Evolutionary conservation across 2,888 invertebrate genomes (phyloP).

Genomic region (Acheta domesticus): DNA sequence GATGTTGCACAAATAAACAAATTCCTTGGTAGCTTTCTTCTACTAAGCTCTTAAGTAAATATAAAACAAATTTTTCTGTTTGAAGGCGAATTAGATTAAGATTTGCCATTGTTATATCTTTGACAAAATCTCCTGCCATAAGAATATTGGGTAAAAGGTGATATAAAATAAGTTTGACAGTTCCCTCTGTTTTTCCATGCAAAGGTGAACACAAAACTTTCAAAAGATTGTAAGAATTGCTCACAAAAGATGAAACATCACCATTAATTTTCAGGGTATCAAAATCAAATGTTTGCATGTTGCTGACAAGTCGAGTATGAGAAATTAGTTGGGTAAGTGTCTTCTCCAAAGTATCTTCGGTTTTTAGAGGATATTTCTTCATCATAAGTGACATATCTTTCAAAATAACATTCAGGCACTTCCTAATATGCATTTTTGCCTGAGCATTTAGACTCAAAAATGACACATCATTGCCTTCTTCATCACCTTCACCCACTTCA

Average conservation of each 20-base stretch:
- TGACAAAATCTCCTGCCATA: conserved; percentile 39
- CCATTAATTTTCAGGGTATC: neutral
- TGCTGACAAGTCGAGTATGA: conserved; percentile 43
- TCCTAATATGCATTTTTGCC: conserved; percentile 45
- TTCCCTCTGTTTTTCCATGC: conserved; percentile 48
- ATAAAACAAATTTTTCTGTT: conserved; percentile 40
- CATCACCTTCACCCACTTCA: conserved; percentile 38
- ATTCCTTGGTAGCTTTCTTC: conserved; percentile 42
- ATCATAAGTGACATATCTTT: conserved; percentile 48
- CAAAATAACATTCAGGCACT: conserved; percentile 44
- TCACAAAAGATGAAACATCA: conserved; percentile 40
- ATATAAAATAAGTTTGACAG: conserved; percentile 47
- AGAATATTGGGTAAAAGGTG: conserved; percentile 48
- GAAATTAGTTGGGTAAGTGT: conserved; percentile 45
- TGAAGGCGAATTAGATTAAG: conserved; percentile 42
- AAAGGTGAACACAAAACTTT: conserved; percentile 46
- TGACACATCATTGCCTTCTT: conserved; percentile 1
- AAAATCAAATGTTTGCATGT: conserved; percentile 25
- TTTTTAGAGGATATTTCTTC: conserved; percentile 47
- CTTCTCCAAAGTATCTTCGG: conserved; percentile 49
- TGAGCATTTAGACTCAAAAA: conserved; percentile 41
- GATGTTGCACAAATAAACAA: conserved; percentile 47
- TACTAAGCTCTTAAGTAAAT: conserved; percentile 42
- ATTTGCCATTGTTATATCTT: conserved; percentile 34
- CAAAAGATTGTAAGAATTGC: conserved; percentile 47